These are phyloP conservation scores for Mechanitis messenoides DNA, from an alignment of 2,888 invertebrate species.

Conservation along the genomic window DNA sequence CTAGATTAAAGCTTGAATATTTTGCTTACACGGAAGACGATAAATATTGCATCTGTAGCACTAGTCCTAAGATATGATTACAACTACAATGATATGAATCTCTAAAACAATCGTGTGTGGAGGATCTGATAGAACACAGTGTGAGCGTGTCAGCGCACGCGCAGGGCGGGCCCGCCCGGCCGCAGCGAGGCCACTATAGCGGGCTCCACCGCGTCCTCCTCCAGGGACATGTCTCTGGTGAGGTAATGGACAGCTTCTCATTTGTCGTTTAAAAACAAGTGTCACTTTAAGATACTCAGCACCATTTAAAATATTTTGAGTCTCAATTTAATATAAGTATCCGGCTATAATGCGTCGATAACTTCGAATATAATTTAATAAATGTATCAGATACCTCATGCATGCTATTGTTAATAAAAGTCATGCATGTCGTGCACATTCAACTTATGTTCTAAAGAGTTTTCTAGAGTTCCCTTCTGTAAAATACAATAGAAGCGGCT, in stretches of 20 bases:
- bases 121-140: too few species aligned
- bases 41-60: slow-evolving; percentile 37
- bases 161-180: slow-evolving; percentile 53
- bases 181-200: slow-evolving; percentile 63
- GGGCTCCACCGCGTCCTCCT: slow-evolving; percentile 47
- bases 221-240: slow-evolving; percentile 50
- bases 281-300: too few species aligned
- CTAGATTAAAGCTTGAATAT: slow-evolving; percentile 67
- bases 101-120: neutral
- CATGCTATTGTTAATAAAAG: too few species aligned
- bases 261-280: too few species aligned
- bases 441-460: neutral
- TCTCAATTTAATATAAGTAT: too few species aligned
- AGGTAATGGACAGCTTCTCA: slow-evolving; percentile 4
- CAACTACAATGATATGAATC: slow-evolving; percentile 11
- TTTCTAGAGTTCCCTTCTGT: neutral
- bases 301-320: too few species aligned
- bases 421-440: slow-evolving; percentile 7
- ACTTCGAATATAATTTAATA: too few species aligned
- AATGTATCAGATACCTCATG: too few species aligned
- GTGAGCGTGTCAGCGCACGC: slow-evolving; percentile 36
- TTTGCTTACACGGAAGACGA: slow-evolving; percentile 61
- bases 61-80: neutral
- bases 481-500: neutral
- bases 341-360: too few species aligned